A percentile compares a stretch with the other conserved stretches of the same genome.
Evolutionary conservation across 2,797 vertebrate genomes (phyloP).

Genomic region (Chaunax sp.): DNA sequence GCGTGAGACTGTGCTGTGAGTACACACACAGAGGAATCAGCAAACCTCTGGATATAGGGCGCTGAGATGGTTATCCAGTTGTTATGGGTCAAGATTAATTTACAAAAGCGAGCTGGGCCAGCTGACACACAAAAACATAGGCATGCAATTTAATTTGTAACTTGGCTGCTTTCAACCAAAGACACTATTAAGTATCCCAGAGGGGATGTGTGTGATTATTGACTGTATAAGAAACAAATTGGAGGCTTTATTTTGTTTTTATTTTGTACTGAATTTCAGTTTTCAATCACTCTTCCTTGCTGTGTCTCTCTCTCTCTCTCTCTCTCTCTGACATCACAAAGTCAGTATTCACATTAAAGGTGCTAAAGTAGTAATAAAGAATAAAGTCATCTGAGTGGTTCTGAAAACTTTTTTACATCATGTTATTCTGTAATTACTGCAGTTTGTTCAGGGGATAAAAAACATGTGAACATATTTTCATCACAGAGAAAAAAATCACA

Average conservation of each 20-base stretch:
- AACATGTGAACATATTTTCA: conserved; percentile 22
- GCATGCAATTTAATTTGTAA: conserved; percentile 18
- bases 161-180: conserved; percentile 45
- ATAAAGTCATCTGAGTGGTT: conserved; percentile 54
- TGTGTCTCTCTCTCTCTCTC: conserved; percentile 14
- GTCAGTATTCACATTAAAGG: conserved; percentile 72
- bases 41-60: conserved; percentile 43
- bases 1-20: neutral
- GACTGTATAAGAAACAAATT: conserved; percentile 66
- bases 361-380: conserved; percentile 70
- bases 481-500: neutral
- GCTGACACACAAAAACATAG: conserved; percentile 10
- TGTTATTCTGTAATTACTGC: conserved; percentile 60
- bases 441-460: conserved; percentile 53
- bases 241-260: conserved; percentile 54
- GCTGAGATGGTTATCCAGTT: conserved; percentile 53
- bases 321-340: conserved; percentile 28
- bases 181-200: conserved; percentile 44
- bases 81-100: conserved; percentile 31
- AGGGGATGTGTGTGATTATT: conserved; percentile 56
- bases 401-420: conserved; percentile 42
- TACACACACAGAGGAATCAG: conserved; percentile 27
- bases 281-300: conserved; percentile 15
- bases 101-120: conserved; percentile 35
- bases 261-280: conserved; percentile 36